These are phyloP conservation scores for Sarotherodon lohbergeri DNA, from an alignment of 2,113 vertebrate genomes.

Conservation along the genomic window DNA sequence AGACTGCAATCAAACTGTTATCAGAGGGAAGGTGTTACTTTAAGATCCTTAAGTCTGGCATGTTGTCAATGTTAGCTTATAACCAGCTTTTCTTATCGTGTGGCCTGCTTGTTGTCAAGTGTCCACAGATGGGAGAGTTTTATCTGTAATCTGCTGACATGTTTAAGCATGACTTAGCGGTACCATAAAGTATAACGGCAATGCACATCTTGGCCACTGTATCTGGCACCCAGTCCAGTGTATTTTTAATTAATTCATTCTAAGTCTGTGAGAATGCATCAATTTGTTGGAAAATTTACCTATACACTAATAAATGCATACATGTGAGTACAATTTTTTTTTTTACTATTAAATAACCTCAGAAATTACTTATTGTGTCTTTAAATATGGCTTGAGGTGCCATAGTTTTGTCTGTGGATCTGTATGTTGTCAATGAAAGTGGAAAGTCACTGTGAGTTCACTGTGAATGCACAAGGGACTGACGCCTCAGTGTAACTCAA, in stretches of 20 bases:
- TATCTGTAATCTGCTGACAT: background rate
- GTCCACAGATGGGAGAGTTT: background rate
- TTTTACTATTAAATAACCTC: background rate
- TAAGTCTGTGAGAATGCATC: background rate
- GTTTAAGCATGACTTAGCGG: background rate
- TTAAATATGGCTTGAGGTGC: background rate
- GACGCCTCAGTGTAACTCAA: background rate
- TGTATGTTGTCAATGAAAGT: background rate
- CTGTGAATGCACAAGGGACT: background rate
- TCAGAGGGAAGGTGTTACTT: background rate
- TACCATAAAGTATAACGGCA: background rate
- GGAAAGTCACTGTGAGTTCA: background rate
- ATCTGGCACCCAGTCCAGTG: background rate
- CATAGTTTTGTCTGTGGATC: background rate
- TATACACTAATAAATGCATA: background rate
- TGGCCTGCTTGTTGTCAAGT: background rate
- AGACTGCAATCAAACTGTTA: background rate
- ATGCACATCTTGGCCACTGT: background rate
- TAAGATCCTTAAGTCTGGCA: background rate
- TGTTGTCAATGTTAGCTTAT: background rate
- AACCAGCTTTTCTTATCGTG: background rate
- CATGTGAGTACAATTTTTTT: background rate
- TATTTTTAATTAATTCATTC: background rate
- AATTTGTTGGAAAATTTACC: background rate
- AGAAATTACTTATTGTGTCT: background rate